phyloP scores from a whole-genome alignment of 1,140 invertebrate species.

The Mylabris phalerata region DNA sequence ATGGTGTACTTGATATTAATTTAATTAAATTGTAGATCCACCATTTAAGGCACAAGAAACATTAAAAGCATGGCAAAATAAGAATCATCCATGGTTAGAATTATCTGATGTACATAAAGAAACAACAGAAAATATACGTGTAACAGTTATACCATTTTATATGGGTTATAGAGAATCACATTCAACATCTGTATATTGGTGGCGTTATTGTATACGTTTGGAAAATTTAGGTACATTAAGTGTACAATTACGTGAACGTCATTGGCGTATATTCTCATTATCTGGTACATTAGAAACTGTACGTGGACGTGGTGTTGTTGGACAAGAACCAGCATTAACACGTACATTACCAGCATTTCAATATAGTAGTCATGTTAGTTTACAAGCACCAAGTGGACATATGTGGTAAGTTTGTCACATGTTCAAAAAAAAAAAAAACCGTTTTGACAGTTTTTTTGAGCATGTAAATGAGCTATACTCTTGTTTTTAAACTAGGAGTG shows the following conservation, averaged over 20 bases:
- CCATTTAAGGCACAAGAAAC: constrained; percentile 86
- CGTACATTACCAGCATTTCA: constrained; percentile 88
- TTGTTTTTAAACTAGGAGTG: too few relatives aligned
- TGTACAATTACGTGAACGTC: constrained; percentile 87
- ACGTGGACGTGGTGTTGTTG: constrained; percentile 86
- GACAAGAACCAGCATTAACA: constrained; percentile 89
- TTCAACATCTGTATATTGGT: constrained; percentile 88
- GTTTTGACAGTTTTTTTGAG: too few relatives aligned
- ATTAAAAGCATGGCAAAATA: constrained; percentile 90
- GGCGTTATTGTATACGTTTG: constrained; percentile 91
- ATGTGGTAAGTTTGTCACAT: constrained; percentile 71
- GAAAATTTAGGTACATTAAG: constrained; percentile 87
- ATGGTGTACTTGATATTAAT: too few relatives aligned
- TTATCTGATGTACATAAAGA: constrained; percentile 96
- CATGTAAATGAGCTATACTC: too few relatives aligned
- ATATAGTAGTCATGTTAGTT: constrained; percentile 92
- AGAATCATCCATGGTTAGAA: constrained; percentile 95
- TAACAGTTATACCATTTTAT: constrained; percentile 97
- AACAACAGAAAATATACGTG: constrained; percentile 89
- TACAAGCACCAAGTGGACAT: constrained; percentile 95
- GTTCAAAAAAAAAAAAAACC: too few relatives aligned
- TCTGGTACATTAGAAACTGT: constrained; percentile 94
- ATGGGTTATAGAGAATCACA: constrained; percentile 90
- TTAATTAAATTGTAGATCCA: constrained; percentile 54
- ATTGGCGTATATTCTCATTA: constrained; percentile 94